phyloP scores from a whole-genome alignment of 2,888 invertebrate genomes.

The Spodoptera littoralis region DNA sequence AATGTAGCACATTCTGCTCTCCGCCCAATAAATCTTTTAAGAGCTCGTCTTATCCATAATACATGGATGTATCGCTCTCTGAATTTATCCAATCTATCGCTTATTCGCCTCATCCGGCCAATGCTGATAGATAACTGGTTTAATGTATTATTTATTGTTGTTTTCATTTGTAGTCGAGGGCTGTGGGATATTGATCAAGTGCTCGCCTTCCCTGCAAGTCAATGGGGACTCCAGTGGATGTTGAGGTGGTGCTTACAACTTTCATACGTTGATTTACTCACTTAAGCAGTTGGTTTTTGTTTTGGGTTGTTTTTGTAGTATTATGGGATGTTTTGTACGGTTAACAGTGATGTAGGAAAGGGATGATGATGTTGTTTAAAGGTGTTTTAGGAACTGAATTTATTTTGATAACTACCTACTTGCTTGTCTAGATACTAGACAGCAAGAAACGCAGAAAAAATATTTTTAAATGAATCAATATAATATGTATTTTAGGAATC shows the following conservation, averaged over 20 bases:
- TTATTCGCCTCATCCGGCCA: conserved; percentile 47
- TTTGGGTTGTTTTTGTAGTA: no score
- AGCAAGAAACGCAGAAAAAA: no score
- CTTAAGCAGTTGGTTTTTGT: neutral
- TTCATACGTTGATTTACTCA: no score
- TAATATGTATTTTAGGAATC: no score
- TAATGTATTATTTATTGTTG: conserved; percentile 54
- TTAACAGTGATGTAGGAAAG: no score
- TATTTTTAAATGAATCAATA: no score
- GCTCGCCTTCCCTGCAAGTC: neutral
- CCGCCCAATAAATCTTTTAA: conserved; percentile 61
- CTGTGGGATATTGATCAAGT: conserved; percentile 16
- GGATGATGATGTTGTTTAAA: no score
- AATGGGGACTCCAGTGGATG: neutral
- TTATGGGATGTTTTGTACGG: no score
- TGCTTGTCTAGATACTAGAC: no score
- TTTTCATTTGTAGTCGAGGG: conserved; percentile 31
- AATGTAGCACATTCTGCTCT: conserved; percentile 38
- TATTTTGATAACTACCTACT: no score
- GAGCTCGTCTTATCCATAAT: conserved; percentile 67
- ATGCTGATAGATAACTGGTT: conserved; percentile 52
- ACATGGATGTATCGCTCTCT: conserved; percentile 55
- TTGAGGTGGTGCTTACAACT: neutral
- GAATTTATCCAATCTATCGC: conserved; percentile 54
- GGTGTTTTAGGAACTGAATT: no score